Percentiles rank a stretch among this genome's conserved stretches.
Conservation (phyloP, 2,797 vertebrate species). For the Catostomus latipinnis region DNA sequence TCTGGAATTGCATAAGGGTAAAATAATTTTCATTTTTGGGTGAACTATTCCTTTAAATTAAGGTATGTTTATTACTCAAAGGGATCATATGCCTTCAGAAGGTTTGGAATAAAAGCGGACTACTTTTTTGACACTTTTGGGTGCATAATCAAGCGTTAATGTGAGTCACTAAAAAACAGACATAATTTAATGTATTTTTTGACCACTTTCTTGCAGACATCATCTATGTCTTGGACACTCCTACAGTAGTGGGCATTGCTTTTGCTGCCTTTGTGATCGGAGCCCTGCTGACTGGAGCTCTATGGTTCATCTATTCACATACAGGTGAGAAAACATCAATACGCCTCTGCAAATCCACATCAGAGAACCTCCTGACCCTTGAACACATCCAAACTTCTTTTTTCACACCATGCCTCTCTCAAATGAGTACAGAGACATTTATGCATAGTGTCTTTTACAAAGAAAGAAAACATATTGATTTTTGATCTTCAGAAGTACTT, state of each 20-base stretch:
- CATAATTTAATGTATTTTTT: neutral
- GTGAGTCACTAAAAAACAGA: neutral
- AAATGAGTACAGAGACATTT: constrained; percentile 11
- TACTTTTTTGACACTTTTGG: too few species aligned
- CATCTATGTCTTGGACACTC: constrained; percentile 86
- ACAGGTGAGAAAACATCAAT: constrained; percentile 82
- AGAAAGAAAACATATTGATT: constrained; percentile 54
- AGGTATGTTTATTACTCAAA: too few species aligned
- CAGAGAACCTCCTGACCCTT: neutral
- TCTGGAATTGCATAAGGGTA: too few species aligned
- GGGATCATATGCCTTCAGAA: too few species aligned
- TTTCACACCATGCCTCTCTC: neutral
- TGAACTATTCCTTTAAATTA: too few species aligned
- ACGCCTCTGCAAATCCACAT: too few species aligned
- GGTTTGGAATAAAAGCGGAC: too few species aligned
- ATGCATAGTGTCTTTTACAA: constrained; percentile 22
- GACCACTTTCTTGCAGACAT: constrained; percentile 69
- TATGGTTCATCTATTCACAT: constrained; percentile 98
- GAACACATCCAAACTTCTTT: neutral
- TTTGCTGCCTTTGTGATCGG: constrained; percentile 96
- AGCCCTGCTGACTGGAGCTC: constrained; percentile 90
- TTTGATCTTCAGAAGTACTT: constrained; percentile 68
- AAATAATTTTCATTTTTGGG: too few species aligned
- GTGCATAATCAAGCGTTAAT: too few species aligned
- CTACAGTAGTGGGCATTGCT: constrained; percentile 93